Evolutionary conservation across 2,113 vertebrate species (phyloP).

Genomic region (Spilogale gracilis): DNA sequence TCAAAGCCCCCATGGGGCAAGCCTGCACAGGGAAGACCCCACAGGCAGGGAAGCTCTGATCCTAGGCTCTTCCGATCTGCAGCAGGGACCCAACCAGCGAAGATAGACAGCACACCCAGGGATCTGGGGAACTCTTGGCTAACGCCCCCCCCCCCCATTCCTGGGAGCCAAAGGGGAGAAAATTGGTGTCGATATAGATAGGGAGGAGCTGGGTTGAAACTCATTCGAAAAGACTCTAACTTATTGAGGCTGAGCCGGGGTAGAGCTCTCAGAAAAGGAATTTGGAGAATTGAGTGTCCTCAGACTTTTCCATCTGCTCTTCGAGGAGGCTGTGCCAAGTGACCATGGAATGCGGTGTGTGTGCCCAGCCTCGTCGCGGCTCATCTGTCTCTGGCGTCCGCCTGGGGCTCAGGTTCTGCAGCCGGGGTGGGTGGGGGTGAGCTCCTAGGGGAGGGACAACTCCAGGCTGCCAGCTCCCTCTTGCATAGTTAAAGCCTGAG

Average conservation of each 20-base stretch:
- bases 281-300: slow-evolving; percentile 79
- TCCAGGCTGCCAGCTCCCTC: slow-evolving; percentile 9
- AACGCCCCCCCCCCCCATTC: not conserved
- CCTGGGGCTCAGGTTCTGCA: slow-evolving; percentile 15
- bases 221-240: slow-evolving; percentile 31
- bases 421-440: not conserved
- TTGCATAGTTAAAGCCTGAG: slow-evolving; percentile 30
- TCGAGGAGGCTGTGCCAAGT: slow-evolving; percentile 71
- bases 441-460: not conserved
- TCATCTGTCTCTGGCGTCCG: slow-evolving; percentile 49
- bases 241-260: not conserved
- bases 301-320: slow-evolving; percentile 80
- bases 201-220: slow-evolving; percentile 11
- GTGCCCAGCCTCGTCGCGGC: slow-evolving; percentile 54
- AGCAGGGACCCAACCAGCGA: not conserved
- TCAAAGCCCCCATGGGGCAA: not conserved
- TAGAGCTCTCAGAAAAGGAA: slow-evolving; percentile 73
- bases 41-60: not conserved
- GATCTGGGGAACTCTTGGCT: not conserved
- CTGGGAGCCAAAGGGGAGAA: not conserved
- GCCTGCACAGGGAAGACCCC: not conserved
- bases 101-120: not conserved
- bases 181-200: not conserved
- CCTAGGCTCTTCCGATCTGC: not conserved
- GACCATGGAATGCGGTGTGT: slow-evolving; percentile 61